A percentile compares a stretch with the other conserved stretches of the same genome.
Evolutionary conservation across 1,140 invertebrate species (phyloP).

Genomic region (Oscheius sp.): DNA sequence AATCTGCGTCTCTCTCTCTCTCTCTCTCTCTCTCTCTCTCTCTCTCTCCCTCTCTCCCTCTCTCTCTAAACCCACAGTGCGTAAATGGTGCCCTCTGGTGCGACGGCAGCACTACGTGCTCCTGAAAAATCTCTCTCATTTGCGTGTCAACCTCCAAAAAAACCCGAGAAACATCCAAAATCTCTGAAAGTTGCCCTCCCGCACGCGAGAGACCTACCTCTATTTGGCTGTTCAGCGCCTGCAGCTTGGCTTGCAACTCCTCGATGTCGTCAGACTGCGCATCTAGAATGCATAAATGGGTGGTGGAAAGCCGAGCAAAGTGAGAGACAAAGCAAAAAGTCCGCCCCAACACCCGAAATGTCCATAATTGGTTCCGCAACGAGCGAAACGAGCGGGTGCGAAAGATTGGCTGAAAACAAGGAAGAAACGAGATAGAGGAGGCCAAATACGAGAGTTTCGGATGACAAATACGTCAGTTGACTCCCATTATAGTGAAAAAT

Average conservation of each 20-base stretch:
- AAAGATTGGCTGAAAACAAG: background rate
- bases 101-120: constrained; percentile 18
- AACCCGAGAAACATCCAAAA: no score
- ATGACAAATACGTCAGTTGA: no score
- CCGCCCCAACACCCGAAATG: background rate
- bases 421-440: background rate
- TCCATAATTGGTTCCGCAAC: constrained; percentile 3
- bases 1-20: no score
- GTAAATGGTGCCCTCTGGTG: constrained; percentile 55
- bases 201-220: no score
- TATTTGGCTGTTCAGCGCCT: constrained; percentile 83
- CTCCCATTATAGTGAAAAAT: no score
- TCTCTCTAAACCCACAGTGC: constrained; percentile 49
- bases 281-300: no score
- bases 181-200: no score
- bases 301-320: no score
- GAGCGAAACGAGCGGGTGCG: background rate
- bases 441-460: constrained; percentile 8
- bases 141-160: background rate
- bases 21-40: no score
- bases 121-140: constrained; percentile 38
- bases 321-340: background rate
- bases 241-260: constrained; percentile 84
- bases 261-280: constrained; percentile 82
- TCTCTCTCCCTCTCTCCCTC: no score